Evolutionary conservation across 2,888 invertebrate genomes (phyloP), one percentile per base, ranked within the genome.

Genomic region (Copidosoma aretas): DNA sequence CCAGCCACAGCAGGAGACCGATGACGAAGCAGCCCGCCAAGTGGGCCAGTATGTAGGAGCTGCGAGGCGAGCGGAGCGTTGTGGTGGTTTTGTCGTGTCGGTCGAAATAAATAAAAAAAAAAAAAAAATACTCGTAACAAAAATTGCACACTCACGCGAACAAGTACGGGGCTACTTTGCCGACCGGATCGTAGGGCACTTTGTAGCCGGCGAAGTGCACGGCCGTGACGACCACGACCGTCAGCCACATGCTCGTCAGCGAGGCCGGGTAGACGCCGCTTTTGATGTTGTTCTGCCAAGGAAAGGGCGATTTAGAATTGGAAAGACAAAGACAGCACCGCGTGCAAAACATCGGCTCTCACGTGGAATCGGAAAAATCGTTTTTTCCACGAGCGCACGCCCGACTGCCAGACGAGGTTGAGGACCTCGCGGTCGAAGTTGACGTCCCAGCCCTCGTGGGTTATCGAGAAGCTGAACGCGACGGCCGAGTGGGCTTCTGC

Each of bases 401-500:
- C 98, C 25, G 97, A 96, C 78, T 94, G 90, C 94, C 97, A 97
- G 58, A 99, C 94, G 59, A 98, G 90, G 82, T 95, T 91, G 15
- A 99, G 88, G 10, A 98, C 97, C 86, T 99, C 98, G 69, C 95
- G 90, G 84, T 99, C 98, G 83, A 98, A 97, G 85, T 98, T 95
- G 63, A 99, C 94, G 81, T 97, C 95, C 88, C 98, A 94, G 75
- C 99, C 99, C 83, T 99, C 99, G 83, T 98, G 98, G 72, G 97
- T 97, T 79, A 99, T 95, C 59, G 95, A 90, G 85, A 99, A 98
- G 64, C 96, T 95, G 84, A 98, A 98, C 72, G 97, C 98, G 73
- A 98, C 98, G 65, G 98, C 98, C 73, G 94, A 92, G 87, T 98
- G 98, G 76, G 98, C 98, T 93, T 98, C 98, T 80, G 98, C 98